These are phyloP conservation scores for Oryzaephilus surinamensis DNA, from an alignment of 1,140 invertebrate genomes.

Conservation along the genomic window DNA sequence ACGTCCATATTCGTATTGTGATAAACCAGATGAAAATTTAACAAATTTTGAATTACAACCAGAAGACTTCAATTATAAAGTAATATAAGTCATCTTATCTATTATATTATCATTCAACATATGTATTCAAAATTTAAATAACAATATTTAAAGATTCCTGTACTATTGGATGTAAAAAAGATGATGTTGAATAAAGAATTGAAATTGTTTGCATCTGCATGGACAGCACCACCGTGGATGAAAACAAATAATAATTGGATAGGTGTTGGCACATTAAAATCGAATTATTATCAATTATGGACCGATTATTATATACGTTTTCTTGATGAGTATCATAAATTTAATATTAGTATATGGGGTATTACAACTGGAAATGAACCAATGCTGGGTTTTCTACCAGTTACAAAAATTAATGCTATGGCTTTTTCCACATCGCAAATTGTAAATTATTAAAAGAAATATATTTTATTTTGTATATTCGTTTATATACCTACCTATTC, in stretches of 20 bases:
- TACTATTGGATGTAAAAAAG: conserved; percentile 27
- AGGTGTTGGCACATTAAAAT: conserved; percentile 46
- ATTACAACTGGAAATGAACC: conserved; percentile 37
- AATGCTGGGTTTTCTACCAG: conserved; percentile 33
- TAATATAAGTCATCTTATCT: conserved; percentile 5
- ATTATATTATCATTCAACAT: too few species aligned
- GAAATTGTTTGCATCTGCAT: conserved; percentile 46
- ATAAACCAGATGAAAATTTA: conserved; percentile 34
- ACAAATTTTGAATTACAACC: conserved; percentile 30
- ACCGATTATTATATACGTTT: conserved; percentile 30
- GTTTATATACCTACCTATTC: too few species aligned
- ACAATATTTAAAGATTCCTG: conserved; percentile 31
- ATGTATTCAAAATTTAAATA: neutral
- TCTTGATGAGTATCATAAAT: conserved; percentile 28
- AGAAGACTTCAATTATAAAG: conserved; percentile 37
- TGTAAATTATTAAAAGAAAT: conserved; percentile 8
- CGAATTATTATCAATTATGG: conserved; percentile 50
- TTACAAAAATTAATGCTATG: conserved; percentile 44
- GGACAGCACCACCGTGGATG: conserved; percentile 90
- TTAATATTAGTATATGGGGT: conserved; percentile 30
- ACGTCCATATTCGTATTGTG: conserved; percentile 57
- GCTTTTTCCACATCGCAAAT: conserved; percentile 9
- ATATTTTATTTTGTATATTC: too few species aligned
- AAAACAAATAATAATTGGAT: conserved; percentile 63
- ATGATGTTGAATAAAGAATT: conserved; percentile 29